Percentiles rank a stretch among this genome's conserved stretches.
phyloP scores from a whole-genome alignment of 2,888 invertebrate genomes.

The Caenorhabditis zanzibari region DNA sequence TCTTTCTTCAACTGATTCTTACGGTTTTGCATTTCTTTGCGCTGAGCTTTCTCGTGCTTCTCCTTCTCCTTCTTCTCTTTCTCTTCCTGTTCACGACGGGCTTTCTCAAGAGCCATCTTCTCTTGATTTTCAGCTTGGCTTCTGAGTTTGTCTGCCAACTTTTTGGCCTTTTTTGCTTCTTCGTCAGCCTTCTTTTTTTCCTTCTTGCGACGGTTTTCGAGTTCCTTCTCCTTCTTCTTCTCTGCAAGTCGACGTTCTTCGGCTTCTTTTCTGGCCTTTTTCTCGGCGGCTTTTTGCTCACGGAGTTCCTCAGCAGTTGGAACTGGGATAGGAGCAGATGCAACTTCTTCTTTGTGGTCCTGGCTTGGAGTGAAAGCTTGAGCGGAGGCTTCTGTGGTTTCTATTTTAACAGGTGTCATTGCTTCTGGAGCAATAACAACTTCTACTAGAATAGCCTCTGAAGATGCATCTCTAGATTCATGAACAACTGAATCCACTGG shows the following conservation, averaged over 20 bases:
- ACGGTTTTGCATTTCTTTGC: not conserved
- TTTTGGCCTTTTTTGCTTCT: not conserved
- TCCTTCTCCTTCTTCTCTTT: not conserved
- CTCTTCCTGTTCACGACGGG: not conserved
- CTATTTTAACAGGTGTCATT: too few species aligned
- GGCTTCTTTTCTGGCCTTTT: conserved; percentile 1
- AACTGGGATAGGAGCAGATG: not conserved
- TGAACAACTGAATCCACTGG: too few species aligned
- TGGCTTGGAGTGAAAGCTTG: too few species aligned
- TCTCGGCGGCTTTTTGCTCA: not conserved
- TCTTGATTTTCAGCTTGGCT: not conserved
- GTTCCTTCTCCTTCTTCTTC: not conserved
- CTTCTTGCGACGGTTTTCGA: not conserved
- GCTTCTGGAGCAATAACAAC: too few species aligned
- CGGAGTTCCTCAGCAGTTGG: not conserved
- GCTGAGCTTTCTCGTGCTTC: not conserved
- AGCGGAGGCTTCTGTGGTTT: too few species aligned
- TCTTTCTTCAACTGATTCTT: too few species aligned
- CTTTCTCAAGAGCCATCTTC: not conserved
- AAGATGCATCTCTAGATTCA: too few species aligned
- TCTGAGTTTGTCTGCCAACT: not conserved
- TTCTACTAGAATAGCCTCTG: too few species aligned
- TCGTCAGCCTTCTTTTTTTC: not conserved
- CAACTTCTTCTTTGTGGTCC: not conserved
- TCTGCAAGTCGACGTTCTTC: not conserved